phyloP scores from a whole-genome alignment of 2,797 vertebrate genomes.

The Crax fasciolata region DNA sequence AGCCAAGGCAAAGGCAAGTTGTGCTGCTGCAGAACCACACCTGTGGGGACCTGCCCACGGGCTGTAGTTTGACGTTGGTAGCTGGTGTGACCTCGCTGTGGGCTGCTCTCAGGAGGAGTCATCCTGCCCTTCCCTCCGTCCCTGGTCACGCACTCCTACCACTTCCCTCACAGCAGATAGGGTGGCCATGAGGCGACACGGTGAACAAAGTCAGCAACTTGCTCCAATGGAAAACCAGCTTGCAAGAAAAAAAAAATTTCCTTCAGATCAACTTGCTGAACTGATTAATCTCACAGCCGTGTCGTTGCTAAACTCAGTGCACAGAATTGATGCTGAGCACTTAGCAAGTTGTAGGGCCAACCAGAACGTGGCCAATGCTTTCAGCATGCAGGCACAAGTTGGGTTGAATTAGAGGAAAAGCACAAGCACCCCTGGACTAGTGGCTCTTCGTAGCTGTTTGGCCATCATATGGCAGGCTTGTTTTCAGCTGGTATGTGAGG shows the following conservation, averaged over 20 bases:
- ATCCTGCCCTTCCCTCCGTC: conserved; percentile 31
- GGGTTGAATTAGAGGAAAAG: not conserved
- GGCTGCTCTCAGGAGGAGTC: not conserved
- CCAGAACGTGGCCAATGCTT: not conserved
- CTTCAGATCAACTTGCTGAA: not conserved
- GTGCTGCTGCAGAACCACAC: not conserved
- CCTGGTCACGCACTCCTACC: conserved; percentile 5
- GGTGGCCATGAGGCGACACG: accelerated
- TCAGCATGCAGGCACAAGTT: not conserved
- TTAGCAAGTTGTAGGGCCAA: not conserved
- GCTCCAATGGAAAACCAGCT: conserved; percentile 37
- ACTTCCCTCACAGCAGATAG: not conserved
- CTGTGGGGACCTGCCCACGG: not conserved
- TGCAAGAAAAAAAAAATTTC: not conserved
- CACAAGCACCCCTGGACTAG: not conserved
- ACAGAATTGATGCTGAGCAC: not conserved
- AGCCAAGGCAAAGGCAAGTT: not conserved
- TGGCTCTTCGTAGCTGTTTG: not conserved
- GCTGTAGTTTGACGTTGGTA: not conserved
- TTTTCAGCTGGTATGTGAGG: not conserved
- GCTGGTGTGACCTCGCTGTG: not conserved
- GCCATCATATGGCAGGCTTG: not conserved
- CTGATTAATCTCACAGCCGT: not conserved
- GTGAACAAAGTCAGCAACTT: not conserved
- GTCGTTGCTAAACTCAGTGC: not conserved